These are phyloP conservation scores for Camelus dromedarius DNA, from an alignment of 2,113 vertebrate genomes.

Conservation along the genomic window DNA sequence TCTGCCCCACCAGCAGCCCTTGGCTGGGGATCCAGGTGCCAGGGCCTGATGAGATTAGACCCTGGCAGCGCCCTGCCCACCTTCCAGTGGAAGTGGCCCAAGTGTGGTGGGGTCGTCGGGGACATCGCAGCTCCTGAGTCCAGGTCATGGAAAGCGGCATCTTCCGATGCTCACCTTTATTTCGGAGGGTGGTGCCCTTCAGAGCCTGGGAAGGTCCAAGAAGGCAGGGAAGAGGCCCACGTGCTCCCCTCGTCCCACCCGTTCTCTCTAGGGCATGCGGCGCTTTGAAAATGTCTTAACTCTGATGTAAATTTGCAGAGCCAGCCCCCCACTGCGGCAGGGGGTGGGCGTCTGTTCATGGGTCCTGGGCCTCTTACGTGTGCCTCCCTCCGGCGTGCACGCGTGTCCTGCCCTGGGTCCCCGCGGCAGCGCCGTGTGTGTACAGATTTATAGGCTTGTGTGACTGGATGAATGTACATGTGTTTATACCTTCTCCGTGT, in stretches of 20 bases:
- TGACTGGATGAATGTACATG: slow-evolving; percentile 86
- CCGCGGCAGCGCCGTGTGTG: slow-evolving; percentile 69
- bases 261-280: not conserved
- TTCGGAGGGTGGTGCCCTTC: not conserved
- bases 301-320: not conserved
- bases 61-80: fast-evolving
- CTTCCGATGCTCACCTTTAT: not conserved
- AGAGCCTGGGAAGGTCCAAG: not conserved
- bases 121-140: not conserved
- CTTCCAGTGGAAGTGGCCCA: not conserved
- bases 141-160: not conserved
- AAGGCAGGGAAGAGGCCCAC: not conserved
- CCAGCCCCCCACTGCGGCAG: not conserved
- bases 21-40: not conserved
- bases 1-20: not conserved
- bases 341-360: slow-evolving; percentile 12
- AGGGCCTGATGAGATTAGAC: not conserved
- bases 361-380: slow-evolving; percentile 54
- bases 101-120: not conserved
- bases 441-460: slow-evolving; percentile 83
- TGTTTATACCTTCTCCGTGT: slow-evolving; percentile 84
- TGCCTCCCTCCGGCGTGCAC: slow-evolving; percentile 78
- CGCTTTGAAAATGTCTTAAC: slow-evolving; percentile 50
- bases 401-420: slow-evolving; percentile 65
- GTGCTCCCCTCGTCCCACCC: not conserved